These are phyloP conservation scores for Loxodonta africana DNA, from an alignment of 2,113 vertebrate genomes.

Conservation along the genomic window DNA sequence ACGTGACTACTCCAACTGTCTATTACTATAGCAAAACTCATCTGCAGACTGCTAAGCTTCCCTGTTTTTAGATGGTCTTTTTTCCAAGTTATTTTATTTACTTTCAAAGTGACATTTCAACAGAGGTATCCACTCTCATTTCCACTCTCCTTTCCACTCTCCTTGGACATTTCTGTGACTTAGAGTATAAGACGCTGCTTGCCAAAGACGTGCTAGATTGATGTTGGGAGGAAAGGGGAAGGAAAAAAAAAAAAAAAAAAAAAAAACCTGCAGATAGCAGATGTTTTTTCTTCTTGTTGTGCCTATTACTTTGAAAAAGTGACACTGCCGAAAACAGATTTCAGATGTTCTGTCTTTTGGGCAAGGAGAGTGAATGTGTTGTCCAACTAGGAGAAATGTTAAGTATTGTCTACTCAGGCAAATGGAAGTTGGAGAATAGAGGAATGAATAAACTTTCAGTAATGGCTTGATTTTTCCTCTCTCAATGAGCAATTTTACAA, in stretches of 20 bases:
- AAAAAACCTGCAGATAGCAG: conserved; percentile 79
- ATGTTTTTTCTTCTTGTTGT: conserved; percentile 86
- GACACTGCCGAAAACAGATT: conserved; percentile 84
- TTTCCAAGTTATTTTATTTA: conserved; percentile 84
- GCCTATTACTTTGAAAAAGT: conserved; percentile 86
- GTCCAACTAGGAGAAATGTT: conserved; percentile 11
- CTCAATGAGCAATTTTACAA: background rate
- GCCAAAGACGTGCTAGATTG: conserved; percentile 87
- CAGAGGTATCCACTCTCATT: conserved; percentile 80
- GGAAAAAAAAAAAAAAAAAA: conserved; percentile 69
- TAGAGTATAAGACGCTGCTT: conserved; percentile 83
- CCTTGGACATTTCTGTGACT: conserved; percentile 88
- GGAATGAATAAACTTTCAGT: conserved; percentile 18
- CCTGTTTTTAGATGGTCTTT: conserved; percentile 67
- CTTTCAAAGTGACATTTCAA: conserved; percentile 86
- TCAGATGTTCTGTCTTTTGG: conserved; percentile 83
- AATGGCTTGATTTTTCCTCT: background rate
- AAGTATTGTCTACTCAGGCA: conserved; percentile 71
- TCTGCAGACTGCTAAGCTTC: conserved; percentile 56
- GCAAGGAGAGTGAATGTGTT: conserved; percentile 76
- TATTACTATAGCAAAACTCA: background rate
- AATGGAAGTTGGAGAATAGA: conserved; percentile 15
- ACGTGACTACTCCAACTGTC: background rate
- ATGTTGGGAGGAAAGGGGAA: conserved; percentile 70
- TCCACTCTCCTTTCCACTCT: conserved; percentile 84